A percentile compares a stretch with the other conserved stretches of the same genome.
Conservation (phyloP, 2,797 vertebrate species). For the Anguilla pacifica region DNA sequence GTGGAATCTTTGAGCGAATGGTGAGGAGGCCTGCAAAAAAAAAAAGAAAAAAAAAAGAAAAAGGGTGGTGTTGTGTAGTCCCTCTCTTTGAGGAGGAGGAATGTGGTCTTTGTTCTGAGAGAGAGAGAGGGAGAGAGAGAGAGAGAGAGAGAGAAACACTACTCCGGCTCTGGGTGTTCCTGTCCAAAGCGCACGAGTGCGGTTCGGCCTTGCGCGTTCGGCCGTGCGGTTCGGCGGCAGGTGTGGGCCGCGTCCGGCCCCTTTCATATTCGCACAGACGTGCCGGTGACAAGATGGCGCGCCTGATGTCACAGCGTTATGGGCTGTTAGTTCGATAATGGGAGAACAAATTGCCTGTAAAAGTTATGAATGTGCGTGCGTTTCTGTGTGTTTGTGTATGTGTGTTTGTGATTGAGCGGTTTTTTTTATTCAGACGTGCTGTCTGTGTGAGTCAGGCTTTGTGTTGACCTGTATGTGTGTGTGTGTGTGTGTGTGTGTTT, state of each 20-base stretch:
- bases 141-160: not conserved
- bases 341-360: constrained; percentile 8
- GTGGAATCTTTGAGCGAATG: not conserved
- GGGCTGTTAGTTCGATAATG: too few relatives aligned
- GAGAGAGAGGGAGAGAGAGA: too few relatives aligned
- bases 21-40: not conserved
- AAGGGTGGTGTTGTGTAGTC: not conserved
- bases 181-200: not conserved
- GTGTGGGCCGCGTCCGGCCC: not conserved
- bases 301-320: not conserved
- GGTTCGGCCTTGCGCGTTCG: too few relatives aligned
- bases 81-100: not conserved
- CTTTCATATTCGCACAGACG: not conserved
- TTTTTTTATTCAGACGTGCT: too few relatives aligned
- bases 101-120: not conserved
- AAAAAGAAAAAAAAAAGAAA: too few relatives aligned
- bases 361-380: not conserved
- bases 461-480: too few relatives aligned
- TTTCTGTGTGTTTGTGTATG: not conserved
- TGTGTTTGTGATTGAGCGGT: not conserved
- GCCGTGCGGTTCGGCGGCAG: not conserved
- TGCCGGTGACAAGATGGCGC: not conserved
- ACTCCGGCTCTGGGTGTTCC: not conserved
- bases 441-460: too few relatives aligned
- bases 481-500: not conserved